phyloP scores from a whole-genome alignment of 2,797 vertebrate species.

The Heterohyrax brucei region DNA sequence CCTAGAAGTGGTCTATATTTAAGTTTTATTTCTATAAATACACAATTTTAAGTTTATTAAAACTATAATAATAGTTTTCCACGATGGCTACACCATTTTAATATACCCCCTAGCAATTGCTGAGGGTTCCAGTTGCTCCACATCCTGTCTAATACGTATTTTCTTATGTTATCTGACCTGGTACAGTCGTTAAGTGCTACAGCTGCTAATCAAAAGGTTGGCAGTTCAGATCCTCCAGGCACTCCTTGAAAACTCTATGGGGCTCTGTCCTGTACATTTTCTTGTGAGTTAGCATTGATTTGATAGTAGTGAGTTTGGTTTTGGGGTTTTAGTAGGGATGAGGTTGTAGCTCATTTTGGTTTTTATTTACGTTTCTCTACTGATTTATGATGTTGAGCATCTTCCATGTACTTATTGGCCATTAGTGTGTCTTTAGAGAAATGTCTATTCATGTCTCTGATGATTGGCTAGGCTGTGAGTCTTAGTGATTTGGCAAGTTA shows the following conservation, averaged over 20 bases:
- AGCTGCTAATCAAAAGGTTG: too few relatives aligned
- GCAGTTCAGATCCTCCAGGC: too few relatives aligned
- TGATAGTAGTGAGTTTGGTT: too few relatives aligned
- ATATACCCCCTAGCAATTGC: not conserved
- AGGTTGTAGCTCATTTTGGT: too few relatives aligned
- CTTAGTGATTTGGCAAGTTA: too few relatives aligned
- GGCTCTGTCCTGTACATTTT: too few relatives aligned
- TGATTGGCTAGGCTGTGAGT: too few relatives aligned
- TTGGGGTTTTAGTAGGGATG: not conserved
- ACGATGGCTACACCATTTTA: not conserved
- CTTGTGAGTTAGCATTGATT: too few relatives aligned
- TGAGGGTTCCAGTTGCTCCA: not conserved
- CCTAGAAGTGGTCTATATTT: not conserved
- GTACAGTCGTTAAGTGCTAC: too few relatives aligned
- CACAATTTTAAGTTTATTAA: too few relatives aligned
- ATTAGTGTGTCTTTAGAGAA: not conserved
- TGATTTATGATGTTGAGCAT: not conserved
- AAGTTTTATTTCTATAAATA: not conserved
- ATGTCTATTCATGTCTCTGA: not conserved
- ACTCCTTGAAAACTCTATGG: too few relatives aligned
- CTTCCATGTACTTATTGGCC: not conserved
- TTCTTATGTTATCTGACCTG: not conserved
- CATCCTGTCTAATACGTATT: not conserved
- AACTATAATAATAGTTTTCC: not conserved
- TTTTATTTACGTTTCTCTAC: not conserved